Base-by-base conservation (phyloP, 2,797 vertebrate species). In the Epinephelus malabaricus region DNA sequence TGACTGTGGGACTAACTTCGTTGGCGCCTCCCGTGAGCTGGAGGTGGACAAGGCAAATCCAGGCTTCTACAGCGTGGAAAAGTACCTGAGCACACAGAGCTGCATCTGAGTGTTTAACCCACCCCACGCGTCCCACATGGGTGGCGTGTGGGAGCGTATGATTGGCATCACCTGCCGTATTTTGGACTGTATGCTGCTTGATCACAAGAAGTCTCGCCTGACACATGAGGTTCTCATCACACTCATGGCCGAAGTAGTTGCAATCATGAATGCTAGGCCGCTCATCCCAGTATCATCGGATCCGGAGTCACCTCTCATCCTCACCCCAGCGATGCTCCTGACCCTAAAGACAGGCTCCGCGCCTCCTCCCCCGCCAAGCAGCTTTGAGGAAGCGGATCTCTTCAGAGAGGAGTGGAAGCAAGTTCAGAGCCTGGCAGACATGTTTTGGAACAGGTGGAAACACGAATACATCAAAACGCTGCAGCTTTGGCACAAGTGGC, bases 141-240 rank as follows among this genome's bases (percentile, higher is more conserved):
- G 58, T 54, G 49, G 56, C 2, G 17, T 7, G 0, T 70, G 76
- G 67, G 53, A 50, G 5, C 30, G 40, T 0, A 72, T 82, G 74
- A 78, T 69, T 6, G 62, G 43, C 10, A 77, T 69, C 4, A 51
- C 43, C 9, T 19, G 18, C 0, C n/a, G 2, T 5, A 77, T 77
- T 12, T 13, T 81, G 14, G 47, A 76, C 8, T 67, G 19, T 15
- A 72, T 71, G 61, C 60, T 82, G 4, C 38, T 60, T 8, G 40
- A 67, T 2, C n/a, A 5, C 0, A 54, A 5, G 3, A 65, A 47
- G 12, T 19, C 58, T 18, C 17, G 13, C 2, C 53, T 73, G n/a
- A 76, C 64, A 40, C 68, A 76, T 17, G 47, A 76, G 40, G 17
- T 76, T 8, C 5, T 76, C 3, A 18, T 5, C 0, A 69, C 47